Evolutionary conservation across 2,797 vertebrate genomes (phyloP).

Genomic region (Lagorchestes hirsutus): DNA sequence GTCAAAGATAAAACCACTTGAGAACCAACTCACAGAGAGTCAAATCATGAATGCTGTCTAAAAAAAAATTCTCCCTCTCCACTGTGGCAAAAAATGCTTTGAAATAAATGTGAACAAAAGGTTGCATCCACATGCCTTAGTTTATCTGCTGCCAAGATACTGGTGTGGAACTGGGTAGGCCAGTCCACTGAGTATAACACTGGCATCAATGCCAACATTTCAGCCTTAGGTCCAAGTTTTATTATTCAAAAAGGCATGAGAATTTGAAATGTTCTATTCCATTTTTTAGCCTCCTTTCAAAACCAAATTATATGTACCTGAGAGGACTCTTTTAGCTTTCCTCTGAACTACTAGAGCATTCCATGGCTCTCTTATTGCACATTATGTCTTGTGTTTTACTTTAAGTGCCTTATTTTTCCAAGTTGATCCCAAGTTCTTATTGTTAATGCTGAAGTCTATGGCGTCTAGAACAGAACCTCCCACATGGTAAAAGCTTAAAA

Average conservation of each 20-base stretch:
- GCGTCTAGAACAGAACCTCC: neutral
- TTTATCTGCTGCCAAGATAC: neutral
- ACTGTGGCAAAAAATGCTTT: neutral
- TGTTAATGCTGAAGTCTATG: neutral
- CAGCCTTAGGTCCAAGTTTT: neutral
- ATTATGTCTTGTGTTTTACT: neutral
- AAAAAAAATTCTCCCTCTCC: neutral
- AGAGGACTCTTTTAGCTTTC: neutral
- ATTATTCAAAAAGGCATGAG: neutral
- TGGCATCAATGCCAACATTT: neutral
- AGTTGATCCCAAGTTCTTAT: neutral
- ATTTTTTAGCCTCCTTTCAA: neutral
- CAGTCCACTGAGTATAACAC: neutral
- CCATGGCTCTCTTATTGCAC: neutral
- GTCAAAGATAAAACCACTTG: neutral
- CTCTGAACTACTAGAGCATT: neutral
- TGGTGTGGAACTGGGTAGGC: neutral
- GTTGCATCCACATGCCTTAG: neutral
- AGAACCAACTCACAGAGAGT: neutral
- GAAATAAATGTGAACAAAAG: neutral
- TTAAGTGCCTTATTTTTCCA: neutral
- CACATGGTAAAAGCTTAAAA: neutral
- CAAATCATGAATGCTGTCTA: neutral
- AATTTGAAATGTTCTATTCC: neutral
- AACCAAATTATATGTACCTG: neutral